Conservation (phyloP, 2,113 vertebrate species). For the Pygoscelis antarcticus region DNA sequence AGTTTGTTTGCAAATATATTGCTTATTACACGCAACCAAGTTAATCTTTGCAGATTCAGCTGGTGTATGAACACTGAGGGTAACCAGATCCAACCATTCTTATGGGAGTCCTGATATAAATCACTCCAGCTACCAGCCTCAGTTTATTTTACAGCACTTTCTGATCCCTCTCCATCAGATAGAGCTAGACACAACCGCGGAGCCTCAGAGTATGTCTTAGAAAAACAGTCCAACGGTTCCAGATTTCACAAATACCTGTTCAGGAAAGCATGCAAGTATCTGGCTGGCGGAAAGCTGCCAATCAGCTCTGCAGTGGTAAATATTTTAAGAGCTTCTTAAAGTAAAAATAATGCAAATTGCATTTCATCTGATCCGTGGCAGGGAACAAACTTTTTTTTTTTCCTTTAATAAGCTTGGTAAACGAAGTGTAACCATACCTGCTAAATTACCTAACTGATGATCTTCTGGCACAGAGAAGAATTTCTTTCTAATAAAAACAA, state of each 20-base stretch:
- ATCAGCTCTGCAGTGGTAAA: background rate
- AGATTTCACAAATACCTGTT: constrained; percentile 36
- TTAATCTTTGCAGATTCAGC: background rate
- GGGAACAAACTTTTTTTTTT: background rate
- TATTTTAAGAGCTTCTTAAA: constrained; percentile 21
- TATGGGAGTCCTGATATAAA: background rate
- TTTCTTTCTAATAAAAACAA: constrained; percentile 52
- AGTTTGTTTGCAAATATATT: background rate
- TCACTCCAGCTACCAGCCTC: background rate
- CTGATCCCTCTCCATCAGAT: background rate
- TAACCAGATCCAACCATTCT: background rate
- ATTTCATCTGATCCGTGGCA: background rate
- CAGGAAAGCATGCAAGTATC: background rate
- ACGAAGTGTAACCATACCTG: constrained; percentile 41
- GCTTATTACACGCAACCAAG: background rate
- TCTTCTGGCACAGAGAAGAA: background rate
- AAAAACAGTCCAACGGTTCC: background rate
- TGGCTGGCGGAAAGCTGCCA: background rate
- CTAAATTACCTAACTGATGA: constrained; percentile 38
- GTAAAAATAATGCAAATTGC: background rate
- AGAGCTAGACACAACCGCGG: background rate
- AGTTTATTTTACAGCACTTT: background rate
- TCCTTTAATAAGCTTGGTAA: constrained; percentile 20
- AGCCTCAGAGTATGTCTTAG: background rate
- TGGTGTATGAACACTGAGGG: background rate